These are phyloP conservation scores for Alexandromys oeconomus DNA, from an alignment of 2,797 vertebrate genomes.

Conservation along the genomic window DNA sequence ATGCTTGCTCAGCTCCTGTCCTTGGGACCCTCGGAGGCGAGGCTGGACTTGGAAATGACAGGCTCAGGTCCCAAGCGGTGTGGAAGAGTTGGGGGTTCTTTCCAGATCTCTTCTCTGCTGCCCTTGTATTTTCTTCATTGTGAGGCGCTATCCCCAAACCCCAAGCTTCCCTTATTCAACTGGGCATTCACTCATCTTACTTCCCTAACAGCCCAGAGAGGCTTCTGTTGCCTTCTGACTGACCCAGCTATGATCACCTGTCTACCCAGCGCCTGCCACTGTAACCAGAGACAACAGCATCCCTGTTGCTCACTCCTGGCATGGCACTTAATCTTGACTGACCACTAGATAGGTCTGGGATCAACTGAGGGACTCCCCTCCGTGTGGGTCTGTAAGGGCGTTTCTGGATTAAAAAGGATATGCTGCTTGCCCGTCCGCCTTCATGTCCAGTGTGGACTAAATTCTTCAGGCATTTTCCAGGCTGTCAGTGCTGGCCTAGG, in stretches of 20 bases:
- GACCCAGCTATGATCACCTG: neutral
- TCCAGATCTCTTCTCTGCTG: neutral
- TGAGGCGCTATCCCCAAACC: neutral
- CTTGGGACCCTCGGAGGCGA: neutral
- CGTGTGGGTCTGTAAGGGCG: neutral
- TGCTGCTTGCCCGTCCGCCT: neutral
- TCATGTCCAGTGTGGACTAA: neutral
- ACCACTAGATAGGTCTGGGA: neutral
- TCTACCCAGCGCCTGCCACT: neutral
- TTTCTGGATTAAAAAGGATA: neutral
- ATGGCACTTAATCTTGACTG: neutral
- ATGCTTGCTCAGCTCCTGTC: too few relatives aligned
- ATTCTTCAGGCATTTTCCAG: neutral
- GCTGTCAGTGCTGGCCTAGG: neutral
- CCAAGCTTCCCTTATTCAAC: neutral
- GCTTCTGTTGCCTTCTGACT: neutral
- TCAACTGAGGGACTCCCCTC: neutral
- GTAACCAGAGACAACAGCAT: neutral
- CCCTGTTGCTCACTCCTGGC: neutral
- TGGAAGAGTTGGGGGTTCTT: neutral
- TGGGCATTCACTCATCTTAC: fast-evolving
- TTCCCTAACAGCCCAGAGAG: neutral
- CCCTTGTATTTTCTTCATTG: neutral
- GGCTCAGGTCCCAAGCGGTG: neutral
- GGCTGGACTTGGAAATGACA: neutral